Percentiles rank a stretch among this genome's conserved stretches.
Conservation (phyloP, 2,888 invertebrate genomes). For the Gari tellinella region DNA sequence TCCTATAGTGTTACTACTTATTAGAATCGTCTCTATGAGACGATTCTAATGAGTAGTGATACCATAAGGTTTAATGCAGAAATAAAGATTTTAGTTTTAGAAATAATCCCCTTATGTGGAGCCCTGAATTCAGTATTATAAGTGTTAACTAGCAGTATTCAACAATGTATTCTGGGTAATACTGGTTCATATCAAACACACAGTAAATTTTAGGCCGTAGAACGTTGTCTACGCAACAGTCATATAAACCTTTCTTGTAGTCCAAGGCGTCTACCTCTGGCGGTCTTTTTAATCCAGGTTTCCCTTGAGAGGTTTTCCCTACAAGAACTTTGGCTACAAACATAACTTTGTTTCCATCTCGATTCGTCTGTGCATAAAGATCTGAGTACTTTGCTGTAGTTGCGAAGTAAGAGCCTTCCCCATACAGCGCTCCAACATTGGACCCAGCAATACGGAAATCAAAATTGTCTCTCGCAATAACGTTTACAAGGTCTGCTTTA, state of each 20-base stretch:
- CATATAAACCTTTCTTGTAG: constrained; percentile 60
- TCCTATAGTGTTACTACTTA: too few relatives aligned
- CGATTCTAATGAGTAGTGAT: too few relatives aligned
- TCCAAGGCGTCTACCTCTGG: constrained; percentile 47
- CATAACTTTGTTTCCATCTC: constrained; percentile 48
- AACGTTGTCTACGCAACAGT: constrained; percentile 69
- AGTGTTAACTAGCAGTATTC: constrained; percentile 28
- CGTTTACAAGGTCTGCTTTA: constrained; percentile 49
- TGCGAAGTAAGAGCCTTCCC: constrained; percentile 58
- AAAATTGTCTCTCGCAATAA: constrained; percentile 65
- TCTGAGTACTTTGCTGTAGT: constrained; percentile 54
- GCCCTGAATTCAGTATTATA: too few relatives aligned
- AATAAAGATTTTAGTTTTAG: too few relatives aligned
- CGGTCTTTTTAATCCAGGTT: constrained; percentile 85
- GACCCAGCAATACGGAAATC: constrained; percentile 66
- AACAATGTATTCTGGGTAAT: constrained; percentile 73
- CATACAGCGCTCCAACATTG: constrained; percentile 62
- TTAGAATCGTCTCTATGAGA: too few relatives aligned
- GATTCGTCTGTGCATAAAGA: constrained; percentile 40
- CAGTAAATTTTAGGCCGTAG: constrained; percentile 69
- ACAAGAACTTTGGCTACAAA: constrained; percentile 60
- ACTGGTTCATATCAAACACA: constrained; percentile 73
- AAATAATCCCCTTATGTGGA: too few relatives aligned
- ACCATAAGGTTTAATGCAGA: too few relatives aligned
- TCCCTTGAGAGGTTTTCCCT: constrained; percentile 34